Base-by-base conservation (phyloP, 2,113 vertebrate species). In the Tonatia bakeri region DNA sequence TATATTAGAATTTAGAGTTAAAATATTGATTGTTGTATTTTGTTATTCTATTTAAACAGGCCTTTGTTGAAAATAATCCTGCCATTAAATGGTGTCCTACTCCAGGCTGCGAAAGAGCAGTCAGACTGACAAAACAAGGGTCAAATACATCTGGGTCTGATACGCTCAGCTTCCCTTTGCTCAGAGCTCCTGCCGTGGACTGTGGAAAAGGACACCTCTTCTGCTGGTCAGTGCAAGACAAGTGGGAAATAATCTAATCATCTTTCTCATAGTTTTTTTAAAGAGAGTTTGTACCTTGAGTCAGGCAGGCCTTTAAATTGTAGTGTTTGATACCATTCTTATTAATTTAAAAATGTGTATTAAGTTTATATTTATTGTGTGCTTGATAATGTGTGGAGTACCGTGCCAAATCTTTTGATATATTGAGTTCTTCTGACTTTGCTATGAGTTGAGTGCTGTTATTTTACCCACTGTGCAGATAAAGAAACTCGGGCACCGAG, bases 21-120 rank as follows among this genome's bases (percentile, higher is more conserved):
- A 96, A 82, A 72, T 96, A 31, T 69, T 97, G 96, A 94, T 3
- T 59, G 22, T 87, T 94, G 19, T n/a, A 22, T 94, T 79, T 94
- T 90, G 28, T 89, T 91, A 40, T 82, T 97, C 67, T 97, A 26
- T 91, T 33, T 12, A 81, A 81, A 83, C 96, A 99, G 99, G 99
- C 99, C 16, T 99, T 99, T 98, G 99, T 99, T 97, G 99, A 99
- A 98, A 99, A 99, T 98, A 99, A 99, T 98, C 99, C 99, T 97
- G 99, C 99, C 90, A 99, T 99, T 98, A 99, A 99, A 96, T 99
- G 99, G 99, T 99, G 99, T 97, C 99, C 99, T 69, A 98, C 98
- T 94, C 98, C 99, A 0, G 99, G 99, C 61, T 99, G 99, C 98
- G 99, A 99, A 97, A 98, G 99, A 98, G 99, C 99, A 3, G 99